Percentiles rank a stretch among this genome's conserved stretches.
These are phyloP conservation scores for Drosophila lini DNA, from an alignment of 1,140 invertebrate species.

Conservation along the genomic window DNA sequence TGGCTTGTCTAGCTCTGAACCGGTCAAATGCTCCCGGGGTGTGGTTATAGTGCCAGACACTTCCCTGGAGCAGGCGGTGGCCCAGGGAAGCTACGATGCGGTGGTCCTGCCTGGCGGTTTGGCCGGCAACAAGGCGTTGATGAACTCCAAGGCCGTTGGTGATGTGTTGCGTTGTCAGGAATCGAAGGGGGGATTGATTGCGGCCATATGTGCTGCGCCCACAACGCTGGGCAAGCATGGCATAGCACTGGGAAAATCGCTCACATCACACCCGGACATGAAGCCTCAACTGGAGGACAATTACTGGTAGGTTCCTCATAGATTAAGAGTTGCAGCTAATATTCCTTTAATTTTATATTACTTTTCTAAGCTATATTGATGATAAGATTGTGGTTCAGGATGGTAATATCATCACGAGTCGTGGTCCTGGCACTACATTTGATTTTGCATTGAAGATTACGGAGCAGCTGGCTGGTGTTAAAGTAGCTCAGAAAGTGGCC, in stretches of 20 bases:
- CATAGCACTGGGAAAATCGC: constrained; percentile 91
- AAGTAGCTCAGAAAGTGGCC: constrained; percentile 89
- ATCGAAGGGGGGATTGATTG: constrained; percentile 89
- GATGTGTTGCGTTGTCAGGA: constrained; percentile 93
- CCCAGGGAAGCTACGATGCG: constrained; percentile 85
- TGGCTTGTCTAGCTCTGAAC: constrained; percentile 88
- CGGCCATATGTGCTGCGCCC: constrained; percentile 97
- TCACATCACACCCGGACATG: constrained; percentile 96
- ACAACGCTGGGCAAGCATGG: constrained; percentile 94
- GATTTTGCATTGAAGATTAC: constrained; percentile 86
- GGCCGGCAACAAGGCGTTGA: constrained; percentile 92
- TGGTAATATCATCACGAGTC: constrained; percentile 87
- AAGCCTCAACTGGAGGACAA: constrained; percentile 89
- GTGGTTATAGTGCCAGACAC: constrained; percentile 93
- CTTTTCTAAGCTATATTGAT: constrained; percentile 86
- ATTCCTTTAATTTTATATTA: too few species aligned
- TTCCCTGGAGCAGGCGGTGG: constrained; percentile 87
- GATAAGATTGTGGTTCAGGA: constrained; percentile 92
- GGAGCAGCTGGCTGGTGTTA: constrained; percentile 90
- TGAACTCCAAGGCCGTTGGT: constrained; percentile 90
- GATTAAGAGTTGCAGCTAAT: background rate
- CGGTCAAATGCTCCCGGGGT: constrained; percentile 92
- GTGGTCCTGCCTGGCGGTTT: constrained; percentile 95
- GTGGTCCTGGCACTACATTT: too few species aligned
- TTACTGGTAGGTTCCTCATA: constrained; percentile 78